These are phyloP conservation scores for Agelastica alni DNA, from an alignment of 2,888 invertebrate species.

Conservation along the genomic window DNA sequence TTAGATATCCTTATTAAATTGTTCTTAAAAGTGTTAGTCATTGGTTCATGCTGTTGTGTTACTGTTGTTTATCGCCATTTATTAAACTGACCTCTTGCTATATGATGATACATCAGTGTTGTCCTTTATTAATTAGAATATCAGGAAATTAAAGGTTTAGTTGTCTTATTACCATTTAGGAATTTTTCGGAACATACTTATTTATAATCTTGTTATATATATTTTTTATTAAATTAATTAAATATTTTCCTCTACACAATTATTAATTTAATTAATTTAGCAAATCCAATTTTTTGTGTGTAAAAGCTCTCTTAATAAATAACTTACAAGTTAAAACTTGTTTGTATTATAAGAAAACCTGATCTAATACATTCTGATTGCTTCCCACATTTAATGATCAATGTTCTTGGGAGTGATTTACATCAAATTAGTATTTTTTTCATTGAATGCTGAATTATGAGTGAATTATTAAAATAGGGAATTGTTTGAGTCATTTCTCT, in stretches of 20 bases:
- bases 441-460: slow-evolving; percentile 12
- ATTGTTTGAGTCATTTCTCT: slow-evolving; percentile 9
- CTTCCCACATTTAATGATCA: slow-evolving; percentile 11
- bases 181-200: too few species aligned
- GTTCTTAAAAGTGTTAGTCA: slow-evolving; percentile 16
- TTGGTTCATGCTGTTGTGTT: slow-evolving; percentile 6
- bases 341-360: background rate
- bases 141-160: too few species aligned
- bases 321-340: background rate
- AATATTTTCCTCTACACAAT: too few species aligned
- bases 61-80: slow-evolving; percentile 12
- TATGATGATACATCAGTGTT: slow-evolving; percentile 8
- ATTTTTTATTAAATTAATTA: too few species aligned
- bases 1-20: too few species aligned
- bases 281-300: too few species aligned
- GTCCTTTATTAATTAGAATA: background rate
- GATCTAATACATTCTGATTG: background rate
- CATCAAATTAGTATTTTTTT: slow-evolving; percentile 13
- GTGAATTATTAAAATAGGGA: slow-evolving; percentile 14
- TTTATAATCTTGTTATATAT: too few species aligned
- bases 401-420: slow-evolving; percentile 12
- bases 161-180: too few species aligned
- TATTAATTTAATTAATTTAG: too few species aligned
- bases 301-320: too few species aligned
- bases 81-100: slow-evolving; percentile 15